Conservation (phyloP, 2,888 invertebrate genomes). For the Eugnorisma glareosa region DNA sequence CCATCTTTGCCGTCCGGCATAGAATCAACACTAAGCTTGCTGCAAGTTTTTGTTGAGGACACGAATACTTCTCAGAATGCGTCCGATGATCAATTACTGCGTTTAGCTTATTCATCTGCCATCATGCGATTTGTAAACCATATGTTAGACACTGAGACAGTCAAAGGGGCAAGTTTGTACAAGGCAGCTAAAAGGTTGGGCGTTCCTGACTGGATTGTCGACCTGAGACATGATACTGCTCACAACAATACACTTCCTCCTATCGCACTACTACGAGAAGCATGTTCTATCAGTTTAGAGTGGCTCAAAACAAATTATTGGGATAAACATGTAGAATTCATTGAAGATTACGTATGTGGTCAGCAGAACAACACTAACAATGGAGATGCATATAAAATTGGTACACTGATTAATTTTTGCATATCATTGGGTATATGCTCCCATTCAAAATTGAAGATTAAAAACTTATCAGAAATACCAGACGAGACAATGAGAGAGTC, state of each 20-base stretch:
- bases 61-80: constrained; percentile 68
- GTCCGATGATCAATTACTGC: constrained; percentile 85
- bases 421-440: constrained; percentile 83
- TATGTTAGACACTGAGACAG: constrained; percentile 90
- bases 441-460: constrained; percentile 81
- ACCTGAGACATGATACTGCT: constrained; percentile 94
- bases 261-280: constrained; percentile 91
- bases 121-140: constrained; percentile 93
- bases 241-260: constrained; percentile 93
- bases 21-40: constrained; percentile 90
- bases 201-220: constrained; percentile 95
- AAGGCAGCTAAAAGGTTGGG: constrained; percentile 92
- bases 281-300: constrained; percentile 91
- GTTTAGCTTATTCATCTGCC: constrained; percentile 91
- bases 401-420: constrained; percentile 80
- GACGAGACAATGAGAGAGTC: constrained; percentile 79
- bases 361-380: constrained; percentile 71
- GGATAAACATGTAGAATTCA: constrained; percentile 88
- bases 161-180: constrained; percentile 88
- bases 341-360: constrained; percentile 85
- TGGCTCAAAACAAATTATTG: constrained; percentile 94
- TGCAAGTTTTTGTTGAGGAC: constrained; percentile 88
- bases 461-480: constrained; percentile 82
- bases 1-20: constrained; percentile 91
- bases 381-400: constrained; percentile 77